These are phyloP conservation scores for Carcina quercana DNA, from an alignment of 2,888 invertebrate species.

Conservation along the genomic window DNA sequence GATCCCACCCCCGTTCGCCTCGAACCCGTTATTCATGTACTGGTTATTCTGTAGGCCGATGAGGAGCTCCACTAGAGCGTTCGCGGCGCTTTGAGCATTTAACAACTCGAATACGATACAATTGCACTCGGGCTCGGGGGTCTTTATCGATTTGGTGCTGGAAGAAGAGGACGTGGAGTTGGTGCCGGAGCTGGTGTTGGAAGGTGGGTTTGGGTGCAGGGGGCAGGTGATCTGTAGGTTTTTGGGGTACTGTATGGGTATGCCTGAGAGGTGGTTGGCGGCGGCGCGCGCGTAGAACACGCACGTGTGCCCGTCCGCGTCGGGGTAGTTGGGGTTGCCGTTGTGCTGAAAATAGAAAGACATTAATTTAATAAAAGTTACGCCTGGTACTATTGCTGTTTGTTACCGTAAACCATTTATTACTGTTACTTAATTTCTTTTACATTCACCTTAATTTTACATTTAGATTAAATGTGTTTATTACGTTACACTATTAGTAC, in stretches of 20 bases:
- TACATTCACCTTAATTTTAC: no score
- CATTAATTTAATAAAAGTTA: background rate
- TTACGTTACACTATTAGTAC: no score
- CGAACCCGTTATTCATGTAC: constrained; percentile 54
- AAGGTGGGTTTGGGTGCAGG: constrained; percentile 47
- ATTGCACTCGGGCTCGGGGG: constrained; percentile 61
- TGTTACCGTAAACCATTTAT: no score
- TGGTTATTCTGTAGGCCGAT: constrained; percentile 65
- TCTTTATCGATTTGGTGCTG: constrained; percentile 37
- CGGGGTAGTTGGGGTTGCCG: constrained; percentile 92
- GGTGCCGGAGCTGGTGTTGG: constrained; percentile 28
- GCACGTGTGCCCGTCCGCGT: constrained; percentile 73
- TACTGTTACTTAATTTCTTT: no score
- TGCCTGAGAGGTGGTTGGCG: constrained; percentile 63
- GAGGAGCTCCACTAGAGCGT: constrained; percentile 59
- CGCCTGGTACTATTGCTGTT: no score
- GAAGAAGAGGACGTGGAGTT: constrained; percentile 43
- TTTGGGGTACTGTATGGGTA: constrained; percentile 52
- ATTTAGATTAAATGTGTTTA: no score
- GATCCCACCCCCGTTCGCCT: constrained; percentile 30
- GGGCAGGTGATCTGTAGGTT: constrained; percentile 56
- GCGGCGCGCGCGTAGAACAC: constrained; percentile 70
- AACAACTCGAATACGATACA: constrained; percentile 62
- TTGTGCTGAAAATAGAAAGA: constrained; percentile 81
- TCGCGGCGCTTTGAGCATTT: constrained; percentile 59